Evolutionary conservation across 2,113 vertebrate genomes (phyloP), one percentile per base, ranked within the genome.

Genomic region (Nettapus auritus): DNA sequence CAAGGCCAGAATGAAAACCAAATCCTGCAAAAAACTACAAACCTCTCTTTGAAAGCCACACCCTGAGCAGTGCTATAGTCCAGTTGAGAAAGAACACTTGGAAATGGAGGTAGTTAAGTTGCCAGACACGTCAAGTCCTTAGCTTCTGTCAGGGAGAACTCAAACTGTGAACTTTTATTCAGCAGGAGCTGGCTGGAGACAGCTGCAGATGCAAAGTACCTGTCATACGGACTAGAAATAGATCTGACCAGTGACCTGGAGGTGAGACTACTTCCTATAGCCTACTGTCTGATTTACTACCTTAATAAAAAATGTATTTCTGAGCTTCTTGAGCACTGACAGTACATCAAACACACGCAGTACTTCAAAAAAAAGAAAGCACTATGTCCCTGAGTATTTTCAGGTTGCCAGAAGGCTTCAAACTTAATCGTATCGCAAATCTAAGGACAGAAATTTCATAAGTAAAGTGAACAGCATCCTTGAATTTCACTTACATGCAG

Each of bases 401-500:
- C 53, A 29, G 28, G 33, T 36, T 93, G 75, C 55, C 68, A 83
- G 17, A 52, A 57, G 16, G 44, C 75, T 91, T 69, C 48, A 42
- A 77, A 63, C 38, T 69, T 79, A 64, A 92, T 82, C 80, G 60
- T 7, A 78, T 0, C 42, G 20, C 81, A 81, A 60, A 59, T 66
- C 50, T 57, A 64, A 56, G 59, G 55, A 36, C 46, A 94, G 33
- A 59, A 81, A 42, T n/a, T 56, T 48, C 29, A 1, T 16, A 81
- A 52, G 28, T 15, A 11, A 86, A 84, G 56, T 20, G 33, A 91
- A 34, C 28, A 69, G 60, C 34, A 91, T 21, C 25, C 52, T 73
- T 34, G 29, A 15, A 12, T 11, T 64, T 80, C 87, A 98, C 99
- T 99, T 98, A 99, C 99, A 99, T 99, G 99, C 99, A 99, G 88